Evolutionary conservation across 1,140 invertebrate species (phyloP).

Genomic region (Popillia japonica): DNA sequence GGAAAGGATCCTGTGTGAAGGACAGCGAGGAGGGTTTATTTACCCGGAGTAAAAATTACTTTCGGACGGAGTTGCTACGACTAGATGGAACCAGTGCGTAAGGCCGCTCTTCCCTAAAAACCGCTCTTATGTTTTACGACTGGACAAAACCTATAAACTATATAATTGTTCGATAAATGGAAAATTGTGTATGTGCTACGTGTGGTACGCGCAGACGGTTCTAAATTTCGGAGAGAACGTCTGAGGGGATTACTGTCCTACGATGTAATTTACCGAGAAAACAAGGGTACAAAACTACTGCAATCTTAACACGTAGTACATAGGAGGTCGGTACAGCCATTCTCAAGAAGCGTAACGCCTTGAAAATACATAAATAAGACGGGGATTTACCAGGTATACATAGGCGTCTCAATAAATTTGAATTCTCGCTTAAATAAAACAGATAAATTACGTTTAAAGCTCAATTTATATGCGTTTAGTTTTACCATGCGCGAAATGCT

Average conservation of each 20-base stretch:
- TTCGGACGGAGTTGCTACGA: background rate
- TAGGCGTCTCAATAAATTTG: conserved; percentile 22
- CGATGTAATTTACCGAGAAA: conserved; percentile 28
- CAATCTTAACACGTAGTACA: conserved; percentile 35
- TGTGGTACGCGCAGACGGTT: background rate
- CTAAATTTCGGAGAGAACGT: conserved; percentile 31
- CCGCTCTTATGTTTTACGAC: conserved; percentile 34
- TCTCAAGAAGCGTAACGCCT: background rate
- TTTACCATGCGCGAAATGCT: background rate
- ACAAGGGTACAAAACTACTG: conserved; percentile 36
- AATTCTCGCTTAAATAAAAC: conserved; percentile 13
- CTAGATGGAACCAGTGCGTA: background rate
- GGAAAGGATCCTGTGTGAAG: background rate
- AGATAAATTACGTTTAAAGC: conserved; percentile 22
- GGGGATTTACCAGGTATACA: conserved; percentile 22
- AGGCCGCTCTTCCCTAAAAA: background rate
- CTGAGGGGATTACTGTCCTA: conserved; percentile 27
- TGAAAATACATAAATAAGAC: conserved; percentile 28
- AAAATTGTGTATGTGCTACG: background rate
- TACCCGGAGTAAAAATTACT: conserved; percentile 25
- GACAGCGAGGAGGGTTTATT: background rate
- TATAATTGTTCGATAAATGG: conserved; percentile 34
- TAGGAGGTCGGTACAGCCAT: background rate
- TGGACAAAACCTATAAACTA: conserved; percentile 32
- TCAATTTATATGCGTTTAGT: conserved; percentile 4